Evolutionary conservation across 2,113 vertebrate species (phyloP).

Genomic region (Harpagus bidentatus): DNA sequence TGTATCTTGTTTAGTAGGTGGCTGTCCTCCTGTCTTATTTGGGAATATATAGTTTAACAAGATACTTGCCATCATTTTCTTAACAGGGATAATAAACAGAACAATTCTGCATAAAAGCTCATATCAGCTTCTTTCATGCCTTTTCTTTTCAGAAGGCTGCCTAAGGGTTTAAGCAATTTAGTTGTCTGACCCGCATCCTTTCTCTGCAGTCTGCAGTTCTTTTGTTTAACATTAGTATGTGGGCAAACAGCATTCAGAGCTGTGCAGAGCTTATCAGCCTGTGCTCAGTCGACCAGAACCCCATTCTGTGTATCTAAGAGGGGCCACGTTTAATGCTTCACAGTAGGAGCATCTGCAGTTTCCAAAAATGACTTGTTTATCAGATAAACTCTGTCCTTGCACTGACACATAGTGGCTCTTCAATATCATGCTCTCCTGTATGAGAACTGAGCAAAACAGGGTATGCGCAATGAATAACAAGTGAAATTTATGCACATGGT

Average conservation of each 20-base stretch:
- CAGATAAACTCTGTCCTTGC: constrained; percentile 80
- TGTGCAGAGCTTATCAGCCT: constrained; percentile 81
- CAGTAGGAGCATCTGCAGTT: constrained; percentile 77
- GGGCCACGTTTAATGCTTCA: constrained; percentile 79
- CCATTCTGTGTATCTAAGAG: constrained; percentile 78
- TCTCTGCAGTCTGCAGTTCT: constrained; percentile 80
- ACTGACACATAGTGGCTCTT: constrained; percentile 75
- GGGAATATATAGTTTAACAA: constrained; percentile 70
- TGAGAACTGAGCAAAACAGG: constrained; percentile 60
- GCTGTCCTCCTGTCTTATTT: constrained; percentile 63
- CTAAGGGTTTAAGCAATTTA: constrained; percentile 84
- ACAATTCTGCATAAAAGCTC: constrained; percentile 82
- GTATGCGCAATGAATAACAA: constrained; percentile 53
- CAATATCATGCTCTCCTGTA: constrained; percentile 67
- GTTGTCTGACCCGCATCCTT: constrained; percentile 80
- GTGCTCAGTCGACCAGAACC: constrained; percentile 79
- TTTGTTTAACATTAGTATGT: constrained; percentile 87
- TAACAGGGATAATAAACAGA: constrained; percentile 81
- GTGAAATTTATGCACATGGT: constrained; percentile 31
- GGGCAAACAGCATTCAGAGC: constrained; percentile 83
- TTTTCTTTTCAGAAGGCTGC: constrained; percentile 81
- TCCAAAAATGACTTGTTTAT: constrained; percentile 83
- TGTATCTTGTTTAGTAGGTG: constrained; percentile 59
- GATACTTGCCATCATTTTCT: constrained; percentile 76
- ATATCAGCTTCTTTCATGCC: constrained; percentile 79